A percentile compares a stretch with the other conserved stretches of the same genome.
Evolutionary conservation across 2,797 vertebrate genomes (phyloP).

Genomic region (Staurois parvus): DNA sequence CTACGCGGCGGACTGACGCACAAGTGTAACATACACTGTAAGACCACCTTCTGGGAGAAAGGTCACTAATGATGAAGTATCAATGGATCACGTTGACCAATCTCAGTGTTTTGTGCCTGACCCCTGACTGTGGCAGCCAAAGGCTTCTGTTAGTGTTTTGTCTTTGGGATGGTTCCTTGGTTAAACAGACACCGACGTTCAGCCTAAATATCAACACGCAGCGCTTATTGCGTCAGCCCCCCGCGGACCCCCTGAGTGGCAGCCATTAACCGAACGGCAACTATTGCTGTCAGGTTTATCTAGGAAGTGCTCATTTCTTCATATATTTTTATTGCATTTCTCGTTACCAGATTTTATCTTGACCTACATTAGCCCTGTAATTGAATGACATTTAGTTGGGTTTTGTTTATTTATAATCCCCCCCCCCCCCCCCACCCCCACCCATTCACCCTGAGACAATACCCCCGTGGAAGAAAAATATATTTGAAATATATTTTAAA

Average conservation of each 20-base stretch:
- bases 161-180: slow-evolving; percentile 68
- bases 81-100: slow-evolving; percentile 25
- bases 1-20: not conserved
- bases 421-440: not conserved
- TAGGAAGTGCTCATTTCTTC: not conserved
- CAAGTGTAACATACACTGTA: slow-evolving; percentile 23
- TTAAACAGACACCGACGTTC: slow-evolving; percentile 68
- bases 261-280: not conserved
- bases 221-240: not conserved
- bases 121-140: slow-evolving; percentile 26
- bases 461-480: too few species aligned
- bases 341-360: not conserved
- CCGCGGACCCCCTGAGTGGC: slow-evolving; percentile 15
- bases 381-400: not conserved
- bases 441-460: too few species aligned
- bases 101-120: slow-evolving; percentile 32
- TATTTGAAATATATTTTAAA: too few species aligned
- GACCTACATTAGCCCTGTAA: not conserved
- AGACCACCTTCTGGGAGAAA: slow-evolving; percentile 50
- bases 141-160: slow-evolving; percentile 74
- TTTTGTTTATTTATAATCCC: not conserved
- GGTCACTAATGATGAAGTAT: slow-evolving; percentile 24
- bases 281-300: not conserved
- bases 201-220: slow-evolving; percentile 74
- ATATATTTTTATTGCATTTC: not conserved